Conservation (phyloP, 2,113 vertebrate genomes). For the Chaetodon trifascialis region DNA sequence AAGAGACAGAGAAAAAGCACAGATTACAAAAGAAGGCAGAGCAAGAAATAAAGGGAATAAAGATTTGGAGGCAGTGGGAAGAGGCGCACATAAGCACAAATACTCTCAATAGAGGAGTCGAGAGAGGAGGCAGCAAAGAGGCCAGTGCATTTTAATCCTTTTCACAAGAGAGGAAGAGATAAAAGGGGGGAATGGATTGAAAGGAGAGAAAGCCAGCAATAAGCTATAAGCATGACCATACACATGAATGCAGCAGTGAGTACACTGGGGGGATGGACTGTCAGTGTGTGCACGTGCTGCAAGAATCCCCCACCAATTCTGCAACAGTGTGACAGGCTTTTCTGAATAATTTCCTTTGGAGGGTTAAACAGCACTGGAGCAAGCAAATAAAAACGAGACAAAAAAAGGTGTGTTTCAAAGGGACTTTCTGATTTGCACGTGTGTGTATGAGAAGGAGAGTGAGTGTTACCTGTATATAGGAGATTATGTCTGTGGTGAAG, state of each 20-base stretch:
- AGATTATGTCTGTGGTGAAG: slow-evolving; percentile 89
- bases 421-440: slow-evolving; percentile 13
- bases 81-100: slow-evolving; percentile 53
- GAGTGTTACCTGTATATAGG: slow-evolving; percentile 88
- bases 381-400: slow-evolving; percentile 34
- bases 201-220: slow-evolving; percentile 70
- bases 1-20: slow-evolving; percentile 53
- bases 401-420: slow-evolving; percentile 15
- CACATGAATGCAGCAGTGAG: slow-evolving; percentile 52
- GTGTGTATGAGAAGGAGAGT: slow-evolving; percentile 20
- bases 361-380: slow-evolving; percentile 43
- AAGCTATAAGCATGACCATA: slow-evolving; percentile 66
- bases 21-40: slow-evolving; percentile 61
- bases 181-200: slow-evolving; percentile 55
- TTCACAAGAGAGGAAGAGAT: slow-evolving; percentile 64
- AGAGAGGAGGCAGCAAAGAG: slow-evolving; percentile 79
- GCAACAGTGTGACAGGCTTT: slow-evolving; percentile 42
- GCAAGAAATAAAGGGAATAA: slow-evolving; percentile 55
- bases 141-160: slow-evolving; percentile 72
- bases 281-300: slow-evolving; percentile 32
- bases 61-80: slow-evolving; percentile 68
- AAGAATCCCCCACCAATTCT: slow-evolving; percentile 30
- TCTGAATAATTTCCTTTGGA: slow-evolving; percentile 38
- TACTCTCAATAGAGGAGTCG: slow-evolving; percentile 60
- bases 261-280: slow-evolving; percentile 25